These are phyloP conservation scores for Poeciliopsis presidionis DNA, from an alignment of 2,797 vertebrate genomes.

Conservation along the genomic window DNA sequence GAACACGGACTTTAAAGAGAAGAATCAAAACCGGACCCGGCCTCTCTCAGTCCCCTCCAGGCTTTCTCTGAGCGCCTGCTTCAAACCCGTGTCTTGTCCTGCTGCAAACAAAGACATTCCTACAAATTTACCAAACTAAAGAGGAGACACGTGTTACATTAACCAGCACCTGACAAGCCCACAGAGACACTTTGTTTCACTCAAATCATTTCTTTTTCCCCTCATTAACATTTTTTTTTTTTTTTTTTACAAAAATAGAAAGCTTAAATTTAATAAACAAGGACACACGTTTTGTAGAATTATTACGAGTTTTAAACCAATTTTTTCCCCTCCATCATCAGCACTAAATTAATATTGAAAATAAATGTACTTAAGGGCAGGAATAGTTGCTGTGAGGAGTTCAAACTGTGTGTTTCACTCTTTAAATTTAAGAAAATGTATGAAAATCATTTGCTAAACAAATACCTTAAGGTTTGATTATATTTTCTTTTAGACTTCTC, in stretches of 20 bases:
- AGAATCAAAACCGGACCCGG: slow-evolving; percentile 53
- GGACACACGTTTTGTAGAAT: background rate
- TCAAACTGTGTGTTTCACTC: too few relatives aligned
- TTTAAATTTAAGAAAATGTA: too few relatives aligned
- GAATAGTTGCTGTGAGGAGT: too few relatives aligned
- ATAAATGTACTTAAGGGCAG: too few relatives aligned
- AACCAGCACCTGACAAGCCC: slow-evolving; percentile 22
- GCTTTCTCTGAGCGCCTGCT: slow-evolving; percentile 42
- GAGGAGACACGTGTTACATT: slow-evolving; percentile 20
- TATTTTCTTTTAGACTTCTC: too few relatives aligned
- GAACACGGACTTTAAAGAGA: slow-evolving; percentile 69
- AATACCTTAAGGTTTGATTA: too few relatives aligned
- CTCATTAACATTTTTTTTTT: background rate
- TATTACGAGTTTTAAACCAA: background rate
- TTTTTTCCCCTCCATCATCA: background rate
- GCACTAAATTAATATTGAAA: background rate
- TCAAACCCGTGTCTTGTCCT: slow-evolving; percentile 50
- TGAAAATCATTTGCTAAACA: too few relatives aligned
- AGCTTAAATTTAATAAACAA: background rate
- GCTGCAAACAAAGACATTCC: slow-evolving; percentile 67
- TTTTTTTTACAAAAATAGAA: background rate
- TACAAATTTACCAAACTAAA: slow-evolving; percentile 36
- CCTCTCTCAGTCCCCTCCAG: slow-evolving; percentile 55
- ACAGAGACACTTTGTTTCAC: slow-evolving; percentile 5
- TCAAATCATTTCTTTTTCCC: background rate